Evolutionary conservation across 2,888 invertebrate genomes (phyloP), one percentile per base, ranked within the genome.

Genomic region (Limnephilus lunatus): DNA sequence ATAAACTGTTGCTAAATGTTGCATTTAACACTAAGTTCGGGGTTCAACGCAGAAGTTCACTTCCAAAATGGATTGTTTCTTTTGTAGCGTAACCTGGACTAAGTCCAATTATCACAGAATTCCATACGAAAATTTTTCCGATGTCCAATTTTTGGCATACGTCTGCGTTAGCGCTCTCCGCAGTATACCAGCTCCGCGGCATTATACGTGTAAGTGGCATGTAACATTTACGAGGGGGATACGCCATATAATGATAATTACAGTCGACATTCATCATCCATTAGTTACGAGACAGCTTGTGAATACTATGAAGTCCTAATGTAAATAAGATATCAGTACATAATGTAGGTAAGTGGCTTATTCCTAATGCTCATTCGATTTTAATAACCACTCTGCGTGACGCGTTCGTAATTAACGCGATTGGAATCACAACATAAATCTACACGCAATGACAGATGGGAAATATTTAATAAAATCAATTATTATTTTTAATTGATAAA

Each of bases 211-310:
- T 85, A 81, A 89, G 89, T 35, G 81, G 39, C 81, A 81, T 89
- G 81, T 81, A 81, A 81, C 89, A 89, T 89, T 89, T 35, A 89
- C 35, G 88, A 88, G 15, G 32, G 68, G 68, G 14, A 80, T 31
- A 25, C 68, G 80, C 68, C 80, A 68, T 88, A 68, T 88, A 68
- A 68, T 68, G 68, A 68, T 68, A 88, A 89, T 89, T 89, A 89
- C 89, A 35, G 44, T 25, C 32, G 89, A 89, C 89, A 81, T 81
- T 81, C 81, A 81, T 89, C 81, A 89, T 89, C 81, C 89, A 89
- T 89, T 89, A 81, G 89, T 32, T n/a, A 12, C 11, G 81, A 89
- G 81, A 81, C 88, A 68, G 48, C 68, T 88, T 80, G 68, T 80
- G 68, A n/a, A 68, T 68, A 68, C 68, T 68, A 68, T 25, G 68